Evolutionary conservation across 2,888 invertebrate genomes (phyloP).

Genomic region (Dynastes tityus): DNA sequence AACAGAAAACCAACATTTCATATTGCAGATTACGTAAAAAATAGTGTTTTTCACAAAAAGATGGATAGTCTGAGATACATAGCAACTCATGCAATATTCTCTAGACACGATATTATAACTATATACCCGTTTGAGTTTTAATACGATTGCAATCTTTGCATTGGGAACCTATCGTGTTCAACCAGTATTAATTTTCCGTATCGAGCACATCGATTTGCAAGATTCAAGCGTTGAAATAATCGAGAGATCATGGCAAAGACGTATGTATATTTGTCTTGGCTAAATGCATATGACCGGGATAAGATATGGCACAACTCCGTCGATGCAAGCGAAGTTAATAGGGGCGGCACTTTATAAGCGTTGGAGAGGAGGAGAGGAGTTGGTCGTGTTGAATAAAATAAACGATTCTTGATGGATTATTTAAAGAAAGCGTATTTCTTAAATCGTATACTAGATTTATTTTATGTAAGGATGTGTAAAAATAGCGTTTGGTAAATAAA

Average conservation of each 20-base stretch:
- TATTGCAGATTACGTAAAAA: too few species aligned
- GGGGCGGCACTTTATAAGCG: not conserved
- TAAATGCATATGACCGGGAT: not conserved
- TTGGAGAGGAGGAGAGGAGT: not conserved
- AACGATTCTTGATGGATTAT: conserved; percentile 2
- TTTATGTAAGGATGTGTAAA: conserved; percentile 1
- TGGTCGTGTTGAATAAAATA: conserved; percentile 7
- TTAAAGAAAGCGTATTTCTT: not conserved
- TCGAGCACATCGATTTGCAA: not conserved
- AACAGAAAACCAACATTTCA: too few species aligned
- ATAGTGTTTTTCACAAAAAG: too few species aligned
- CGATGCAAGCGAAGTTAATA: too few species aligned
- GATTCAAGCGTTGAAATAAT: not conserved
- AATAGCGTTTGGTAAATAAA: not conserved
- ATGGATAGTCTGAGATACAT: too few species aligned
- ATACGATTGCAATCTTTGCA: too few species aligned
- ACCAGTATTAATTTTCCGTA: not conserved
- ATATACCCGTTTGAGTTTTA: too few species aligned
- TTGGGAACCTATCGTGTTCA: not conserved
- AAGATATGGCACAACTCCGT: not conserved
- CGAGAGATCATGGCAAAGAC: not conserved
- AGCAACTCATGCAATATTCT: too few species aligned
- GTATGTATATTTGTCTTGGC: not conserved
- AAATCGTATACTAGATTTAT: not conserved
- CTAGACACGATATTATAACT: too few species aligned